A percentile compares a stretch with the other conserved stretches of the same genome.
Evolutionary conservation across 2,888 invertebrate species (phyloP).

Genomic region (Cantharis nigra): DNA sequence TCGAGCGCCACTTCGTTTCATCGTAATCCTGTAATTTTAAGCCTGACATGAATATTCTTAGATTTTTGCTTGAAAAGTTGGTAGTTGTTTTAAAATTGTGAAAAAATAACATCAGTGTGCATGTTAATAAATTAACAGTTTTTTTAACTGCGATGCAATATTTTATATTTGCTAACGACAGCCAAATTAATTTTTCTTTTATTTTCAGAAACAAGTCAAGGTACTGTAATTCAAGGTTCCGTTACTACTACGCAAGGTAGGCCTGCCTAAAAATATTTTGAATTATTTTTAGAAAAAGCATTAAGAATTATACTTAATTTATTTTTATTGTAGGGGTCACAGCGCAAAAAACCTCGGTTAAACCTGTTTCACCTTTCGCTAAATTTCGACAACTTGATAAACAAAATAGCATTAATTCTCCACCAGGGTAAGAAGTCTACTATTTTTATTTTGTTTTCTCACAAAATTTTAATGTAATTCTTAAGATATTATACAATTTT

Average conservation of each 20-base stretch:
- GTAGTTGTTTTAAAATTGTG: not conserved
- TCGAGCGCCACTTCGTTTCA: not conserved
- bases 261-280: not conserved
- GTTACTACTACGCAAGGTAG: constrained; percentile 44
- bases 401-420: constrained; percentile 74
- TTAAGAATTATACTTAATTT: not conserved
- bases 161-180: not conserved
- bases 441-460: not conserved
- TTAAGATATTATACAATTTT: not conserved
- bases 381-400: constrained; percentile 91
- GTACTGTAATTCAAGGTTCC: constrained; percentile 46
- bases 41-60: not conserved
- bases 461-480: not conserved
- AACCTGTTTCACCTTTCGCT: constrained; percentile 83
- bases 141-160: not conserved
- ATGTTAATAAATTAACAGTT: not conserved
- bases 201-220: constrained; percentile 47
- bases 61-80: not conserved
- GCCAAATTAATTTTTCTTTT: constrained; percentile 16
- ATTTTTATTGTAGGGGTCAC: constrained; percentile 41
- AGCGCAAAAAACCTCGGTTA: constrained; percentile 57
- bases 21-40: not conserved
- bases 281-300: not conserved
- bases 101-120: not conserved
- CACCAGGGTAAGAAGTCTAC: constrained; percentile 72